phyloP scores from a whole-genome alignment of 1,140 invertebrate species.

The Drosophila nannoptera region DNA sequence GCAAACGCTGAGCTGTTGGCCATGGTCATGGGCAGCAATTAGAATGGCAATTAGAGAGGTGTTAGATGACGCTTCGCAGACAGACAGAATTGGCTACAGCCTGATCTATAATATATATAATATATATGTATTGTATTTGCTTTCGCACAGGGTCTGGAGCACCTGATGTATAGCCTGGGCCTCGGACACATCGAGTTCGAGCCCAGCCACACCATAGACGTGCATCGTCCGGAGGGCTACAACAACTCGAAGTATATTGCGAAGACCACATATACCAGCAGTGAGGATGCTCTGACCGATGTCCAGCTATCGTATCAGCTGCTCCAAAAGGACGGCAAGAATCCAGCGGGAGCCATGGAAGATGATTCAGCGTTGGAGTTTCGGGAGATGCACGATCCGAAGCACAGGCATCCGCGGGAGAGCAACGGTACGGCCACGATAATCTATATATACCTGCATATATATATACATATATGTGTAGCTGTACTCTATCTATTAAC shows the following conservation, averaged over 20 bases:
- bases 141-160: constrained; percentile 84
- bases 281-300: constrained; percentile 37
- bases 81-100: too few relatives aligned
- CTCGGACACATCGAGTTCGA: constrained; percentile 82
- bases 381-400: constrained; percentile 81
- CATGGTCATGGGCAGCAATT: too few relatives aligned
- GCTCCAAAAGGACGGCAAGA: constrained; percentile 8
- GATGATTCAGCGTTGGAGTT: constrained; percentile 66
- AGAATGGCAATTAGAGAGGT: too few relatives aligned
- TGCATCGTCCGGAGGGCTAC: constrained; percentile 80
- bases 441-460: neutral
- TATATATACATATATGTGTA: neutral
- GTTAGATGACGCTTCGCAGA: too few relatives aligned
- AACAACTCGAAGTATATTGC: constrained; percentile 6
- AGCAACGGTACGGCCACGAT: constrained; percentile 54
- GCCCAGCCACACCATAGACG: constrained; percentile 81
- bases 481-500: neutral
- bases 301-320: constrained; percentile 36
- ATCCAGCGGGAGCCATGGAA: constrained; percentile 1
- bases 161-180: constrained; percentile 82
- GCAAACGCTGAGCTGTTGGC: too few relatives aligned
- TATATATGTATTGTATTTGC: constrained; percentile 12
- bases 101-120: too few relatives aligned
- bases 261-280: constrained; percentile 4
- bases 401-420: constrained; percentile 80